These are phyloP conservation scores for Lamproptera curius DNA, from an alignment of 2,888 invertebrate species.

Conservation along the genomic window DNA sequence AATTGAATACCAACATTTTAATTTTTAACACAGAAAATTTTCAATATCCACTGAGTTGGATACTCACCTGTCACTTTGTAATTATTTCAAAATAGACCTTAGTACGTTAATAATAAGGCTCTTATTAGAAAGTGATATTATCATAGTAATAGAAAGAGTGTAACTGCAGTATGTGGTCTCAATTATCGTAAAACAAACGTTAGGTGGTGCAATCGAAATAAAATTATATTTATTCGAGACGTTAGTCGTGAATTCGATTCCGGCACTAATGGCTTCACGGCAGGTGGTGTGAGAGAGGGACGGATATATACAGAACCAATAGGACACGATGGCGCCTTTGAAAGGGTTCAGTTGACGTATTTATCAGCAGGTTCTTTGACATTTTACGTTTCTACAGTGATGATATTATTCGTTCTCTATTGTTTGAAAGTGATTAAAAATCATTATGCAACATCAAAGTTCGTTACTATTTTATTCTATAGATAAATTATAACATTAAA, in stretches of 20 bases:
- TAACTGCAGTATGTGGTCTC: conserved; percentile 25
- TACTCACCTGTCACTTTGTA: conserved; percentile 1
- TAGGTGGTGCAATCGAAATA: conserved; percentile 35
- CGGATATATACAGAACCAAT: conserved; percentile 30
- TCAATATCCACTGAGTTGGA: background rate
- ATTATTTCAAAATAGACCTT: background rate
- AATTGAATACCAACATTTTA: conserved; percentile 1
- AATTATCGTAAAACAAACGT: conserved; percentile 35
- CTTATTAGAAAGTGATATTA: background rate
- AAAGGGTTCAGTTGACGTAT: conserved; percentile 6
- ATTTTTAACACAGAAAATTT: background rate
- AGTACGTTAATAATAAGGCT: background rate
- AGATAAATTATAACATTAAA: too few relatives aligned
- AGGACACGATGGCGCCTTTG: background rate
- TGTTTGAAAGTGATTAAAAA: too few relatives aligned
- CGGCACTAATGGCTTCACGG: conserved; percentile 56
- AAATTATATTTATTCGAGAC: conserved; percentile 58
- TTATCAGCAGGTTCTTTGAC: too few relatives aligned
- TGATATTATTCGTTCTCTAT: too few relatives aligned
- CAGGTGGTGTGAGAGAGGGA: conserved; percentile 50
- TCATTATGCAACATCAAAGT: too few relatives aligned
- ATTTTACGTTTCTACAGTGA: too few relatives aligned
- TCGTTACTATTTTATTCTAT: too few relatives aligned
- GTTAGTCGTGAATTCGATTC: conserved; percentile 57
- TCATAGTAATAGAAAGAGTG: conserved; percentile 18